phyloP scores from a whole-genome alignment of 1,140 invertebrate species.

The Ctenoplectra terminalis region DNA sequence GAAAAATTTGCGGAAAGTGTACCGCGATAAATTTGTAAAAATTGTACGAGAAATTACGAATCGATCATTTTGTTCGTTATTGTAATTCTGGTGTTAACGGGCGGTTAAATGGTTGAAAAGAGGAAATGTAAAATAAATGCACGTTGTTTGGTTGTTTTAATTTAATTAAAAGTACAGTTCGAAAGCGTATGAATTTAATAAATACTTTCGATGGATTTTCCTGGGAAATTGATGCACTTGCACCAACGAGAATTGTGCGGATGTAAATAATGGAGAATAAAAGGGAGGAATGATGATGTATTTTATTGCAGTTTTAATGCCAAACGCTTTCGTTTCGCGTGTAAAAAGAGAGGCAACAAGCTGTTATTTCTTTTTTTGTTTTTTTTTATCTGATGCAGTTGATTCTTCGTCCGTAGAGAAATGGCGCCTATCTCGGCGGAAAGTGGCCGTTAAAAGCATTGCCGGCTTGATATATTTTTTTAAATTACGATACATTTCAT shows the following conservation, averaged over 20 bases:
- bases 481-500: conserved; percentile 18
- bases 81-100: background rate
- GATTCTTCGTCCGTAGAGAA: conserved; percentile 29
- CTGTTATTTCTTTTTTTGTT: conserved; percentile 27
- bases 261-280: background rate
- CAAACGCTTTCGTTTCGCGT: no score
- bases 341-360: conserved; percentile 20
- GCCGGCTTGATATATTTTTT: conserved; percentile 13
- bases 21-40: no score
- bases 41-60: no score
- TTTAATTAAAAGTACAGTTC: background rate
- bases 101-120: background rate
- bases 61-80: no score
- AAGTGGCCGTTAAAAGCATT: conserved; percentile 39
- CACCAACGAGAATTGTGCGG: background rate
- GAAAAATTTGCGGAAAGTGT: no score
- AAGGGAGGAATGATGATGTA: background rate
- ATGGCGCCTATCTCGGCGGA: conserved; percentile 8
- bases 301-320: background rate
- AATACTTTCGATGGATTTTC: background rate
- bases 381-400: conserved; percentile 16
- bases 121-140: background rate
- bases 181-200: background rate
- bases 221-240: background rate
- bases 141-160: background rate